Base-by-base conservation (phyloP, 1,140 invertebrate genomes). In the Rhynchophorus ferrugineus region DNA sequence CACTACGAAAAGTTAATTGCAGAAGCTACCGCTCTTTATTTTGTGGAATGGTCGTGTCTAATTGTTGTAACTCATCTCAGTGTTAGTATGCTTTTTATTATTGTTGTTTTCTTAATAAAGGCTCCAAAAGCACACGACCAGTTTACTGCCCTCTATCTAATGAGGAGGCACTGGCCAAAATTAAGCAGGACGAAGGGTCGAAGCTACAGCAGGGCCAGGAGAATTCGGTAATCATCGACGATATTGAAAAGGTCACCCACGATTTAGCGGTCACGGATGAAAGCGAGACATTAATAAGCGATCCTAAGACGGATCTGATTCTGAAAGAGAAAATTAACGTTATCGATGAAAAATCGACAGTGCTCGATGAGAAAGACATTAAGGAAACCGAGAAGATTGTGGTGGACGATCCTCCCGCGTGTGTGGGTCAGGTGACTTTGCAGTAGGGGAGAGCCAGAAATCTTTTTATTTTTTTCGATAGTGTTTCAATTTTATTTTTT, bases 341-440 rank as follows among this genome's bases (percentile, higher is more conserved):
- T 8, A 39, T 41, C 9, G 39, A 50, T n/a, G 17, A 18, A 2
- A 43, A 42, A 29, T 18, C 7, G 1, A 14, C 16, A n/a, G 19
- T 24, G 18, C 19, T 11, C 14, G 16, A 41, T 5, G 16, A 29
- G 3, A 33, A 34, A 11, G 11, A n/a, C 2, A 11, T 5, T 8
- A 14, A 21, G 9, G 41, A 44, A 39, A 54, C 18, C 14, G 51
- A 42, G 8, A 14, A 33, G 36, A 42, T 17, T n/a, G 34, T 17
- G 35, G 18, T 38, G 3, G 24, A 44, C 14, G 44, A 41, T 47
- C n/a, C 51, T 54, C 21, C 51, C 16, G 51, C 51, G 21, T 54
- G 51, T 22, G 44, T 54, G 8, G 51, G 51, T 22, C 51, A 54
- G 51, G 51, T 54, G 51, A 54, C 18, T 52, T 22, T n/a, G n/a